A percentile compares a stretch with the other conserved stretches of the same genome.
These are phyloP conservation scores for Miniopterus natalensis DNA, from an alignment of 2,113 vertebrate species.

Conservation along the genomic window DNA sequence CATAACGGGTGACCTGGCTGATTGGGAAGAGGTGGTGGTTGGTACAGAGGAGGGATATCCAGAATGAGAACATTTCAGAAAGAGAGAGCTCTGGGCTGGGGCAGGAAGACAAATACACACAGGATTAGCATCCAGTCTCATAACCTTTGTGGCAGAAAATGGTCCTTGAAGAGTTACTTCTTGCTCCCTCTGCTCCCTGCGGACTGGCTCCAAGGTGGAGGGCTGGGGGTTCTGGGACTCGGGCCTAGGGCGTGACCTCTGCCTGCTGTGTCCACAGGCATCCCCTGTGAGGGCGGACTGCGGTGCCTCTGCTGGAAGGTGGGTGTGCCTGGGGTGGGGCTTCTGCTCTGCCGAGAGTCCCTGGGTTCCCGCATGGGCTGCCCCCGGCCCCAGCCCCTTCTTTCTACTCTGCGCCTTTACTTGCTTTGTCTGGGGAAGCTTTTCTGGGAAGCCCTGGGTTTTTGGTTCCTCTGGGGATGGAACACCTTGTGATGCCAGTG, in stretches of 20 bases:
- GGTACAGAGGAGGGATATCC: not conserved
- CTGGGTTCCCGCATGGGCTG: slow-evolving; percentile 56
- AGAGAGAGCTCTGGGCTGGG: not conserved
- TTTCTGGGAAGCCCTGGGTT: slow-evolving; percentile 42
- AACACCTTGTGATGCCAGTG: not conserved
- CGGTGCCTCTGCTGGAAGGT: slow-evolving; percentile 99
- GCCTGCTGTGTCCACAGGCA: slow-evolving; percentile 90
- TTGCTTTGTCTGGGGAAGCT: slow-evolving; percentile 55
- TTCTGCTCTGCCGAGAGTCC: not conserved
- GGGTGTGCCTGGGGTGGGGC: slow-evolving; percentile 78
- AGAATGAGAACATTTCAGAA: not conserved
- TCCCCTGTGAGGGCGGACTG: slow-evolving; percentile 97
- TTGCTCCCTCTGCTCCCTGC: not conserved
- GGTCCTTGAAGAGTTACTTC: not conserved
- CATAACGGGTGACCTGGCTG: not conserved
- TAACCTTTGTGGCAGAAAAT: not conserved
- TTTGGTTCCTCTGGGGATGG: slow-evolving; percentile 43
- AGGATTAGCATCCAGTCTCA: not conserved
- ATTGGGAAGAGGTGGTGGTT: not conserved
- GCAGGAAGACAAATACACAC: not conserved
- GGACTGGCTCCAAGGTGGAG: slow-evolving; percentile 9
- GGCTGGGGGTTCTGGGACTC: slow-evolving; percentile 56
- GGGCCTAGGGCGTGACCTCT: slow-evolving; percentile 71
- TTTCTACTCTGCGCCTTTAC: not conserved
- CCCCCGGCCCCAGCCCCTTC: not conserved